Evolutionary conservation across 2,113 vertebrate species (phyloP).

Genomic region (Reinhardtius hippoglossoides): DNA sequence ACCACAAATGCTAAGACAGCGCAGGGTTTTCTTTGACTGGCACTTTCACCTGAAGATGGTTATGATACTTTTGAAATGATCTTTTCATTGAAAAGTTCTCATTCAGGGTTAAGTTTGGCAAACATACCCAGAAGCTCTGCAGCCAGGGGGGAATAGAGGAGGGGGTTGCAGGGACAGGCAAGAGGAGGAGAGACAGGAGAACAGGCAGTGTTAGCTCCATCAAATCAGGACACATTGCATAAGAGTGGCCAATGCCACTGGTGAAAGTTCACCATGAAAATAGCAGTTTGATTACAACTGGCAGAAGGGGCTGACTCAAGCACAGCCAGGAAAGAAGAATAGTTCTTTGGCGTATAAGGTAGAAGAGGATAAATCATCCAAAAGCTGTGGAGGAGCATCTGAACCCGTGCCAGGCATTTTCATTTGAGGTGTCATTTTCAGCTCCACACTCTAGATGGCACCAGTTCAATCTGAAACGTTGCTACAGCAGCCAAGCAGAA

Average conservation of each 20-base stretch:
- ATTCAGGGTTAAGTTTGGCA: slow-evolving; percentile 14
- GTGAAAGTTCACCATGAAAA: slow-evolving; percentile 22
- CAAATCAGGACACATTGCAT: slow-evolving; percentile 49
- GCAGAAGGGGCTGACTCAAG: slow-evolving; percentile 23
- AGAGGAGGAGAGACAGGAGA: slow-evolving; percentile 57
- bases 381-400: slow-evolving; percentile 31
- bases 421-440: slow-evolving; percentile 20
- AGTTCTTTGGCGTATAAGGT: slow-evolving; percentile 36
- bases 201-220: slow-evolving; percentile 71
- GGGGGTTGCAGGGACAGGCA: slow-evolving; percentile 17
- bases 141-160: slow-evolving; percentile 46
- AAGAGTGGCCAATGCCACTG: slow-evolving; percentile 23
- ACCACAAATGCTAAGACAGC: background rate
- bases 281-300: slow-evolving; percentile 42
- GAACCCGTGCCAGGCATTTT: slow-evolving; percentile 28
- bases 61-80: slow-evolving; percentile 12
- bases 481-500: background rate
- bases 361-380: slow-evolving; percentile 33
- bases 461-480: slow-evolving; percentile 33
- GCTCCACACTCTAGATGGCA: slow-evolving; percentile 56
- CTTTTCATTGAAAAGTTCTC: background rate
- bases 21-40: slow-evolving; percentile 36
- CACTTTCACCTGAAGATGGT: slow-evolving; percentile 35
- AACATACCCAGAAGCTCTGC: slow-evolving; percentile 80
- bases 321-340: slow-evolving; percentile 25